Evolutionary conservation across 2,888 invertebrate genomes (phyloP).

Genomic region (Pandemis cinnamomeana): DNA sequence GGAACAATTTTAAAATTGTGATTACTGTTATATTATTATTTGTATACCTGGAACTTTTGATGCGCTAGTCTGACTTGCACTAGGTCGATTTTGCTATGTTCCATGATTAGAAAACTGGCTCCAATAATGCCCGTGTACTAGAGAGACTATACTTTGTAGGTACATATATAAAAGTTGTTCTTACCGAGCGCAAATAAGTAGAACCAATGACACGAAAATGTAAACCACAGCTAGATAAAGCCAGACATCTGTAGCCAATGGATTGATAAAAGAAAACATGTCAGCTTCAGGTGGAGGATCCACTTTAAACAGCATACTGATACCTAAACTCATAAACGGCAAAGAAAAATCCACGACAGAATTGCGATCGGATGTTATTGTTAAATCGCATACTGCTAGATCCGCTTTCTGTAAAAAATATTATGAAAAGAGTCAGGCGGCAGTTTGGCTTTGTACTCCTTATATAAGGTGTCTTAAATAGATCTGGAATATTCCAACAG

Average conservation of each 20-base stretch:
- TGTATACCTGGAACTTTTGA: too few relatives aligned
- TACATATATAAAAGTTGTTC: slow-evolving; percentile 30
- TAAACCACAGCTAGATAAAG: slow-evolving; percentile 94
- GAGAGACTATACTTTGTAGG: background rate
- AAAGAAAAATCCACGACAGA: slow-evolving; percentile 95
- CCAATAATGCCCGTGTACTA: too few relatives aligned
- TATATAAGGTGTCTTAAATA: too few relatives aligned
- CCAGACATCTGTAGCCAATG: slow-evolving; percentile 93
- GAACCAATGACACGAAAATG: slow-evolving; percentile 91
- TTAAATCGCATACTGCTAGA: slow-evolving; percentile 87
- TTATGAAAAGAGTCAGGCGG: background rate
- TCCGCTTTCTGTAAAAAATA: slow-evolving; percentile 84
- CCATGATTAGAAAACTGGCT: too few relatives aligned
- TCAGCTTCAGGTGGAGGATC: slow-evolving; percentile 90
- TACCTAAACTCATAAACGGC: slow-evolving; percentile 98
- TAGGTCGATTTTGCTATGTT: too few relatives aligned
- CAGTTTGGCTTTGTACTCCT: too few relatives aligned
- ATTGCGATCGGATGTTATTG: slow-evolving; percentile 95
- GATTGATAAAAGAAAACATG: slow-evolving; percentile 94
- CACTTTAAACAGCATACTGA: slow-evolving; percentile 93
- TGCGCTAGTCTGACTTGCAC: too few relatives aligned
- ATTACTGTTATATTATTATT: too few relatives aligned
- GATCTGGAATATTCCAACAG: too few relatives aligned
- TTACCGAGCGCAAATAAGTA: slow-evolving; percentile 92
- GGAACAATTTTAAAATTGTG: too few relatives aligned